Evolutionary conservation across 2,888 invertebrate genomes (phyloP).

Genomic region (Diarsia brunnea): DNA sequence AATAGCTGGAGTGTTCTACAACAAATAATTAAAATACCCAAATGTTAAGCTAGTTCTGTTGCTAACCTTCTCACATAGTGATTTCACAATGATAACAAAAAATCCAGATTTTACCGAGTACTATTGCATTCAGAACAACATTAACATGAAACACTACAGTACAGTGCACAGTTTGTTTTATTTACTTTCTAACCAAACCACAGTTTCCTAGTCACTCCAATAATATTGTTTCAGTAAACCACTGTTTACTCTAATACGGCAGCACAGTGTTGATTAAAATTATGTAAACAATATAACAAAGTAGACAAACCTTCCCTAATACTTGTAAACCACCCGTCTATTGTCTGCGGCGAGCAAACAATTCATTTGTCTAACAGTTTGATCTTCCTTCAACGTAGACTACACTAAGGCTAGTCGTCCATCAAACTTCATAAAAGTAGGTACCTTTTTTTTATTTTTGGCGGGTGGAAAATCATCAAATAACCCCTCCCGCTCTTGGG

Average conservation of each 20-base stretch:
- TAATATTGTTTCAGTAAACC: slow-evolving; percentile 9
- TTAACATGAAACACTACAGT: too few species aligned
- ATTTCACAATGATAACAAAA: too few species aligned
- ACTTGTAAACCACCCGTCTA: slow-evolving; percentile 8
- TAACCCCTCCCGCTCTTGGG: too few species aligned
- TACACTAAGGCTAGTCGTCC: not conserved
- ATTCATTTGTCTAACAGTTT: slow-evolving; percentile 8
- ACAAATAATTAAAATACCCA: too few species aligned
- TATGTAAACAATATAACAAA: slow-evolving; percentile 11
- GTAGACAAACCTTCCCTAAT: slow-evolving; percentile 8
- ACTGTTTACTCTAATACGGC: not conserved
- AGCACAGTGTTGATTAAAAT: slow-evolving; percentile 19
- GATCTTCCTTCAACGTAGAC: slow-evolving; percentile 4
- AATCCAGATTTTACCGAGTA: too few species aligned
- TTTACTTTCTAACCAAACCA: not conserved
- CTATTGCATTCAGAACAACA: too few species aligned
- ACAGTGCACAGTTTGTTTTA: too few species aligned
- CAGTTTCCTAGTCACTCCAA: not conserved
- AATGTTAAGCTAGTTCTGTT: too few species aligned
- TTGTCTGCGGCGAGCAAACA: slow-evolving; percentile 11
- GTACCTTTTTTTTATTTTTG: too few species aligned
- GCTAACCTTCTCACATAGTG: too few species aligned
- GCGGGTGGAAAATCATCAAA: too few species aligned
- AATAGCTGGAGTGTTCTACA: too few species aligned
- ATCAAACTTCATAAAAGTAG: not conserved